Percentiles rank a stretch among this genome's conserved stretches.
These are phyloP conservation scores for Pseudococcus longispinus DNA, from an alignment of 2,888 invertebrate species.

Conservation along the genomic window DNA sequence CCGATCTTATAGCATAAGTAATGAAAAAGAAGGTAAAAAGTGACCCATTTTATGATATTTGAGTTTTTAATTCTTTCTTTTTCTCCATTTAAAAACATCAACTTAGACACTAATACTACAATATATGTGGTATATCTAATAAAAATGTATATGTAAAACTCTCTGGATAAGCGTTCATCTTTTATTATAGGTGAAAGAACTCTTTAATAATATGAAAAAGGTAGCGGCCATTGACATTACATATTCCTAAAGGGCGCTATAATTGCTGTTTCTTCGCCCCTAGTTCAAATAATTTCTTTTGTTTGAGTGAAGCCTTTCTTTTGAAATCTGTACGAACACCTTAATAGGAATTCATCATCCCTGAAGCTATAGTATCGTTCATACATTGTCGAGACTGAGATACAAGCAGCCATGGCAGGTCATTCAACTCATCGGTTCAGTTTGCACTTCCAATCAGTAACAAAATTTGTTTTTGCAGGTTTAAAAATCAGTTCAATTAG, in stretches of 20 bases:
- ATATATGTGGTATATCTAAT: background rate
- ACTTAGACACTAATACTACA: background rate
- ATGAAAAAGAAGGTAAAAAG: background rate
- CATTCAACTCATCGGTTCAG: slow-evolving; percentile 35
- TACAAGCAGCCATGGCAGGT: slow-evolving; percentile 17
- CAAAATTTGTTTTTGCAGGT: background rate
- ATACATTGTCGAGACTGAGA: slow-evolving; percentile 47
- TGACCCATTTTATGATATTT: no score
- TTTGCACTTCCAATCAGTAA: slow-evolving; percentile 6
- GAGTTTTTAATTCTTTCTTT: no score
- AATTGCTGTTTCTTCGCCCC: slow-evolving; percentile 38
- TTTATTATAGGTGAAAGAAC: background rate
- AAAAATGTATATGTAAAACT: no score
- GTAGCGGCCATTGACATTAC: slow-evolving; percentile 36
- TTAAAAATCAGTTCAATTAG: background rate
- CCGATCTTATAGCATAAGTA: no score
- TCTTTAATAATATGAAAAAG: background rate
- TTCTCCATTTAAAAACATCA: background rate
- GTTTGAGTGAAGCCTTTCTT: slow-evolving; percentile 47
- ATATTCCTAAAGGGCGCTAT: slow-evolving; percentile 49
- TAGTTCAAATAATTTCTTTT: slow-evolving; percentile 41
- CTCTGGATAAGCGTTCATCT: background rate
- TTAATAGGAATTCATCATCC: slow-evolving; percentile 53
- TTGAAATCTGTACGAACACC: slow-evolving; percentile 35
- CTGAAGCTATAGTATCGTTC: slow-evolving; percentile 49